phyloP scores from a whole-genome alignment of 2,113 vertebrate species.

The Dicentrarchus labrax region DNA sequence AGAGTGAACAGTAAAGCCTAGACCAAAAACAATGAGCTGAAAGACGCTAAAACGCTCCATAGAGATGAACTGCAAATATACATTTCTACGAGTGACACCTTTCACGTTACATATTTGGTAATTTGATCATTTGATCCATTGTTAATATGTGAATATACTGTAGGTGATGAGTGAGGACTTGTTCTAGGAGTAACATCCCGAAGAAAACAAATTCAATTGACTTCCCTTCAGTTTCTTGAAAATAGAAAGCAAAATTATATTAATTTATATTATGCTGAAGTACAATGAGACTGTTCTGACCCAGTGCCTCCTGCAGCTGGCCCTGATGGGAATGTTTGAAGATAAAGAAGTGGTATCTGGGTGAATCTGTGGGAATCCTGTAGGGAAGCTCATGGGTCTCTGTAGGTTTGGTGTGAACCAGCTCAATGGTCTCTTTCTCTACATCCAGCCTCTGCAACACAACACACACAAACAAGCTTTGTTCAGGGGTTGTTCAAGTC shows the following conservation, averaged over 20 bases:
- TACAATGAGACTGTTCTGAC: constrained; percentile 82
- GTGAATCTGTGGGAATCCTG: constrained; percentile 92
- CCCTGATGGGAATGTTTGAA: constrained; percentile 96
- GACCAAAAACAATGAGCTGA: not conserved
- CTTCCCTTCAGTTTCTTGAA: no score
- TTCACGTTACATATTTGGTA: not conserved
- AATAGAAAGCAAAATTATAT: no score
- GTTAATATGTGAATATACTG: not conserved
- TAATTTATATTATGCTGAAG: no score
- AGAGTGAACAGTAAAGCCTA: not conserved
- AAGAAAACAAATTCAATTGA: no score
- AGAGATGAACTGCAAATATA: not conserved
- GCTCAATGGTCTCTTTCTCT: constrained; percentile 93
- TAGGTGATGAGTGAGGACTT: not conserved
- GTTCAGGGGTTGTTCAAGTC: constrained; percentile 31
- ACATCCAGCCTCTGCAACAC: constrained; percentile 91
- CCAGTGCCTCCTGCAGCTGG: constrained; percentile 92
- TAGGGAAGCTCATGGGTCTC: constrained; percentile 90
- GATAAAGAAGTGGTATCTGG: constrained; percentile 97
- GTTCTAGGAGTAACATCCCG: no score
- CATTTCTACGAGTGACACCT: not conserved
- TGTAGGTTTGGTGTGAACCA: constrained; percentile 95
- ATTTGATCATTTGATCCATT: not conserved
- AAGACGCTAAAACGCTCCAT: not conserved
- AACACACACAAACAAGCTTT: constrained; percentile 26